phyloP scores from a whole-genome alignment of 2,888 invertebrate genomes.

The Thymelicus sylvestris region DNA sequence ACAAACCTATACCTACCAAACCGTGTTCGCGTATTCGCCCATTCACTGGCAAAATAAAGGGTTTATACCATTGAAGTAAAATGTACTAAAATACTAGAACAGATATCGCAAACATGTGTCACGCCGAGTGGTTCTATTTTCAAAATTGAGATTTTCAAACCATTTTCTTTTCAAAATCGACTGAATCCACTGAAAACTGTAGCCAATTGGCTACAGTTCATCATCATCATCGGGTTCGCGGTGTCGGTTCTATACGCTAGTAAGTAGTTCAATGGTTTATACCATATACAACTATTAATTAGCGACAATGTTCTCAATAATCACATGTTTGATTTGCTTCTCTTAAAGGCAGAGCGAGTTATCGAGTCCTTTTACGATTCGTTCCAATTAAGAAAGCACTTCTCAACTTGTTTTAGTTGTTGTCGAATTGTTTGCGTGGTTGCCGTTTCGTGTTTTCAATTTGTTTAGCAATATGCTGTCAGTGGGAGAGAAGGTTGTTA shows the following conservation, averaged over 20 bases:
- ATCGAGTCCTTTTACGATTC: slow-evolving; percentile 32
- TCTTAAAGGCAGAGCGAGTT: slow-evolving; percentile 48
- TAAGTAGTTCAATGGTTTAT: slow-evolving; percentile 37
- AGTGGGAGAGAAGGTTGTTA: background rate
- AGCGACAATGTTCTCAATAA: slow-evolving; percentile 59
- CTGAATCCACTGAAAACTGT: too few species aligned
- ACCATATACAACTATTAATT: slow-evolving; percentile 60
- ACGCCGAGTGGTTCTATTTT: too few species aligned
- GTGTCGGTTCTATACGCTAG: too few species aligned
- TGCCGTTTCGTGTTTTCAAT: slow-evolving; percentile 35
- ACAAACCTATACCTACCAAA: slow-evolving; percentile 51
- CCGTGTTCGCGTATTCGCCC: background rate
- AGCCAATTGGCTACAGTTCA: too few species aligned
- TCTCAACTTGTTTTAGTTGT: slow-evolving; percentile 39
- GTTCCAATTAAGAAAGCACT: slow-evolving; percentile 40
- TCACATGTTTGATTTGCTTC: slow-evolving; percentile 50
- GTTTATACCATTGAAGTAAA: too few species aligned
- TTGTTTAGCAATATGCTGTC: slow-evolving; percentile 19
- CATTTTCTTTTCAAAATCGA: too few species aligned
- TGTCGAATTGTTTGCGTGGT: slow-evolving; percentile 46
- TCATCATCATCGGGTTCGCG: too few species aligned
- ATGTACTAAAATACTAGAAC: too few species aligned
- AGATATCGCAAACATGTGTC: too few species aligned
- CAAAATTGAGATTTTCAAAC: too few species aligned
- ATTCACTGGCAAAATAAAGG: too few species aligned